phyloP scores from a whole-genome alignment of 2,113 vertebrate species.

The Oryzias javanicus region DNA sequence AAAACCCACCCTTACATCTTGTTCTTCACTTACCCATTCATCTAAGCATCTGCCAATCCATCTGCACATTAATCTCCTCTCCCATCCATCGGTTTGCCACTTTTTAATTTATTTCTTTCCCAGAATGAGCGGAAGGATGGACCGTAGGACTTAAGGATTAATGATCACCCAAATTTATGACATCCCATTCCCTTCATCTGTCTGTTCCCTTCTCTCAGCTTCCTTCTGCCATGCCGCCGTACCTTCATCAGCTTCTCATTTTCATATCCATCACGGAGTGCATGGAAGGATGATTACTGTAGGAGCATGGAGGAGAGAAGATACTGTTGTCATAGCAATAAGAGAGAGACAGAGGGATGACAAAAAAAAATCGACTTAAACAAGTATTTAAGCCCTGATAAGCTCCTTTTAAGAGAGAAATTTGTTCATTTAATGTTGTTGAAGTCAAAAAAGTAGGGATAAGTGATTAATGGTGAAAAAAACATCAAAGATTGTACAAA shows the following conservation, averaged over 20 bases:
- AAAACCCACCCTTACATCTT: slow-evolving; percentile 35
- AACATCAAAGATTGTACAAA: no score
- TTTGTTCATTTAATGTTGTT: neutral
- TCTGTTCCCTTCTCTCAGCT: slow-evolving; percentile 19
- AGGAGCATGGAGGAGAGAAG: slow-evolving; percentile 9
- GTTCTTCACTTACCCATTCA: slow-evolving; percentile 38
- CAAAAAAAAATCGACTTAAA: slow-evolving; percentile 12
- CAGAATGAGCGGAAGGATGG: slow-evolving; percentile 37
- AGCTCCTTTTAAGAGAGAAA: neutral
- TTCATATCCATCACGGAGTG: slow-evolving; percentile 24
- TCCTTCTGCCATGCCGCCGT: slow-evolving; percentile 8
- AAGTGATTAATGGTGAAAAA: no score
- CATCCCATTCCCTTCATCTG: slow-evolving; percentile 26
- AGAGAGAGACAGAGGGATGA: slow-evolving; percentile 2
- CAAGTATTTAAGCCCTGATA: neutral
- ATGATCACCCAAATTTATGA: slow-evolving; percentile 35
- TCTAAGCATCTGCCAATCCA: slow-evolving; percentile 22
- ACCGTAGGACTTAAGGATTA: slow-evolving; percentile 36
- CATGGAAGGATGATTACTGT: slow-evolving; percentile 24
- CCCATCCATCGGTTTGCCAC: slow-evolving; percentile 34
- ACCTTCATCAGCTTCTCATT: slow-evolving; percentile 37
- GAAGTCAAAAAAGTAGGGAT: no score
- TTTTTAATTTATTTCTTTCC: slow-evolving; percentile 50
- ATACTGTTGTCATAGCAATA: slow-evolving; percentile 7
- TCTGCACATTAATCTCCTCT: slow-evolving; percentile 41